Evolutionary conservation across 2,797 vertebrate genomes (phyloP), one percentile per base, ranked within the genome.

Genomic region (Syncerus caffer): DNA sequence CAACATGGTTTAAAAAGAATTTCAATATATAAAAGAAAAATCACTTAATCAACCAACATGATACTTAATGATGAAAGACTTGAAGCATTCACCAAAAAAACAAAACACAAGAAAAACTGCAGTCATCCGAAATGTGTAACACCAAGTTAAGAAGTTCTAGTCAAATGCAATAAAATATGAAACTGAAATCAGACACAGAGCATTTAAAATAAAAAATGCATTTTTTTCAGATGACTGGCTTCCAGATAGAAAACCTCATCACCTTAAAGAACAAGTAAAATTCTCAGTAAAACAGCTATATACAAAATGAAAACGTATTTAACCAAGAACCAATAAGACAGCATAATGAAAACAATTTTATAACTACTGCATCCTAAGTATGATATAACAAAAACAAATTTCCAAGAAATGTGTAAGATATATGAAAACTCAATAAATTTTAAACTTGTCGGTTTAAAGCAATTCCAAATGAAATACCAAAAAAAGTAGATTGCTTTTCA

Each of bases 401-500:
- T 89, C 42, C 14, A 96, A 57, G 58, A 82, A 78, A 90, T 91
- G 34, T 62, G 4, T 51, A 31, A 90, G 29, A 51, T 64, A 84
- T 9, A 76, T 42, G 3, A 91, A 97, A 88, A 85, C 34, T 89
- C 71, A 93, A 47, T 82, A 80, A 27, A 79, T 31, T 84, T 76
- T 55, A 90, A 90, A 76, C 19, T 71, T 76, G 6, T 76, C 71
- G 89, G 3, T 95, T 87, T 95, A 85, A 93, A 85, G 58, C 13
- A 84, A 96, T 92, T 95, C 23, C 45, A 96, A 85, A 85, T 85
- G 91, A 91, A 97, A 95, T 53, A 17, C 31, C n/a, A 45, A 87
- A 97, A 85, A 45, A 27, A 58, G 3, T n/a, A n/a, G n/a, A n/a
- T n/a, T n/a, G n/a, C n/a, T 53, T 15, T 62, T 88, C 38, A 80